Base-by-base conservation (phyloP, 2,797 vertebrate genomes). In the Cetoscarus ocellatus region DNA sequence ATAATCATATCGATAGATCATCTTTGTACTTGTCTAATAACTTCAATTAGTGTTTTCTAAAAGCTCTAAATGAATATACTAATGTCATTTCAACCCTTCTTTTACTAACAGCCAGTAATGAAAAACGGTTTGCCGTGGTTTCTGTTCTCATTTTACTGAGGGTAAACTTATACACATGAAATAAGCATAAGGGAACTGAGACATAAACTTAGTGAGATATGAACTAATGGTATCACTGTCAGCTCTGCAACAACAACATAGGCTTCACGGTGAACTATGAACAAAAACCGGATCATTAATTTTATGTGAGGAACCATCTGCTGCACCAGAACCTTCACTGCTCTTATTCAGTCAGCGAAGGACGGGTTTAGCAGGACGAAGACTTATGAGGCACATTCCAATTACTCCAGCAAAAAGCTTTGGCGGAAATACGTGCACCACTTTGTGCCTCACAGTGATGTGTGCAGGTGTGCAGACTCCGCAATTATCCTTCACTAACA, bases 221-320 rank as follows among this genome's bases (percentile, higher is more conserved):
- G 53, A 34, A 18, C 17, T 45, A 35, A 65, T 44, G 3, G 73
- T 11, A 53, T 67, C 9, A 43, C 51, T 35, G 19, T 59, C 57
- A 43, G 49, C 38, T 15, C 7, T 40, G 57, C 40, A 58, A 14
- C 19, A 57, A 45, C 18, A 70, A 68, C 56, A 39, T 0, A 52
- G 47, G 34, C 49, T 71, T 73, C 39, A 52, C 51, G 19, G 15
- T 42, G 60, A 74, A 75, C 40, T 43, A 47, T 27, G 35, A 39
- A 60, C 34, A 50, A 67, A 67, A 70, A 65, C 61, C 6, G 4
- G 18, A 66, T 78, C 51, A 74, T 74, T 66, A 56, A 70, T 65
- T 74, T 80, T 15, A 75, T 70, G 44, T 68, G 61, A 62, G 64
- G 62, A 77, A 47, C 70, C 70, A 84, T 76, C 80, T 75, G 78